Evolutionary conservation across 2,797 vertebrate species (phyloP).

Genomic region (Eidolon dupreanum): DNA sequence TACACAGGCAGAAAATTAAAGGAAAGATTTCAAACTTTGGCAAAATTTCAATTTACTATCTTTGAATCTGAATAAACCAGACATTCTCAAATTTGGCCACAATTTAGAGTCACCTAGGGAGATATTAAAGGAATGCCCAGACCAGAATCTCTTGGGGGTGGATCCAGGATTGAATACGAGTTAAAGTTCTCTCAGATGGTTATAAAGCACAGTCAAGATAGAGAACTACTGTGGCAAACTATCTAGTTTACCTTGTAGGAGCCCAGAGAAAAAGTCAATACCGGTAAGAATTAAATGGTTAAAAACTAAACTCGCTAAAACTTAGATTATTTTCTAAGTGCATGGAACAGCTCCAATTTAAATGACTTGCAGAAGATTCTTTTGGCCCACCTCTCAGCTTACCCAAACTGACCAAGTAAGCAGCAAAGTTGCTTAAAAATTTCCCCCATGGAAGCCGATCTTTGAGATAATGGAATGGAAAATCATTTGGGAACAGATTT

Average conservation of each 20-base stretch:
- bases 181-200: neutral
- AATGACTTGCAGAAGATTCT: neutral
- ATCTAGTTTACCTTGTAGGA: neutral
- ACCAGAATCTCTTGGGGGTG: neutral
- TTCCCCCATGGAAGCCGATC: neutral
- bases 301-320: neutral
- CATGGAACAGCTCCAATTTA: neutral
- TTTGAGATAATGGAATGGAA: conserved; percentile 24
- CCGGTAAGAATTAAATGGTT: neutral
- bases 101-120: neutral
- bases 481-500: neutral
- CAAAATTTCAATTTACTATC: neutral
- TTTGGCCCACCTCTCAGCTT: neutral
- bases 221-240: neutral
- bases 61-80: neutral
- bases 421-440: conserved; percentile 1
- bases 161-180: neutral
- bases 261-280: neutral
- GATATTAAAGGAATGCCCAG: neutral
- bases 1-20: neutral
- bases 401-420: conserved; percentile 4
- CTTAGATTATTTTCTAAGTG: conserved; percentile 32
- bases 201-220: neutral
- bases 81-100: neutral
- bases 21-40: neutral